These are phyloP conservation scores for Gorsachius magnificus DNA, from an alignment of 2,797 vertebrate genomes.

Conservation along the genomic window DNA sequence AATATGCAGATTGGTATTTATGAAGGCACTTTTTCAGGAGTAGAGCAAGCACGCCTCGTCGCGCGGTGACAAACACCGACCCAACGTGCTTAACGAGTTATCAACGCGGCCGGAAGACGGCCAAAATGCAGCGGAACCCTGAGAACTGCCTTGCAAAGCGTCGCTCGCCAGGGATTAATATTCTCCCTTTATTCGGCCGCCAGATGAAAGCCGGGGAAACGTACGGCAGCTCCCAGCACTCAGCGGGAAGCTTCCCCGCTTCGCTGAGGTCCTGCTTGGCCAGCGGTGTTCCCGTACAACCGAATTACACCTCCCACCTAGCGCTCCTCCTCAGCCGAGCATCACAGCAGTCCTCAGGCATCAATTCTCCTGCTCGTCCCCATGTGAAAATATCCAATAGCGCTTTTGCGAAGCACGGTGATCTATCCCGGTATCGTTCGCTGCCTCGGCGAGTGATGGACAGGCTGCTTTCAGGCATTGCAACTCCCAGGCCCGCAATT, in stretches of 20 bases:
- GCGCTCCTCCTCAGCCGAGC: no score
- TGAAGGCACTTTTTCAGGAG: neutral
- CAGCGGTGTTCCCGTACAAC: neutral
- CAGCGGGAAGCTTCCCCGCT: neutral
- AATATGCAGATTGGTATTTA: slow-evolving; percentile 12
- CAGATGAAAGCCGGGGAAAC: neutral
- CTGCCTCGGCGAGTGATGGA: neutral
- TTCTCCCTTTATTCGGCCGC: neutral
- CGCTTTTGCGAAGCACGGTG: neutral
- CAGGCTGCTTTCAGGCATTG: neutral
- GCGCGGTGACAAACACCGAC: neutral
- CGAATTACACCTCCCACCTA: neutral
- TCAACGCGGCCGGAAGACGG: neutral
- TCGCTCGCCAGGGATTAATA: neutral
- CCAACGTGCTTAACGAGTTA: neutral
- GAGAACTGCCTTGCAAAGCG: neutral
- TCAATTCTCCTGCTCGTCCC: neutral
- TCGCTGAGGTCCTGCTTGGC: neutral
- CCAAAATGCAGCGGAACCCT: neutral
- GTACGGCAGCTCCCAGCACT: neutral
- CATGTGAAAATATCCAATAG: neutral
- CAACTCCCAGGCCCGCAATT: neutral
- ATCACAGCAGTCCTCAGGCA: neutral
- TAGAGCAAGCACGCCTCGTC: neutral
- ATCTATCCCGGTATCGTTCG: neutral